These are phyloP conservation scores for Ormia ochracea DNA, from an alignment of 2,888 invertebrate species.

Conservation along the genomic window DNA sequence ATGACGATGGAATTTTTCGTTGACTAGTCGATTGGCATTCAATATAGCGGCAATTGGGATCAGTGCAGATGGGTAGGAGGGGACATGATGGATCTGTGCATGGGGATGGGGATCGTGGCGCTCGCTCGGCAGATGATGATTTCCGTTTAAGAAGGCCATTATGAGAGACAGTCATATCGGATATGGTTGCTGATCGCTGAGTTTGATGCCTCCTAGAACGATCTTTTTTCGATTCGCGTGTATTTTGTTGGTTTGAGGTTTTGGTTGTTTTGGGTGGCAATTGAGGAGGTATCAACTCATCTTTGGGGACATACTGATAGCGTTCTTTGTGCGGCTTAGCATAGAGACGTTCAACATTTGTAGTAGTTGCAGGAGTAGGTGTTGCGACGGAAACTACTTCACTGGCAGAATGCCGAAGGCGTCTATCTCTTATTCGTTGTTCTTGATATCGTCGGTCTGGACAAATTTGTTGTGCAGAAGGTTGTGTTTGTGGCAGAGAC, in stretches of 20 bases:
- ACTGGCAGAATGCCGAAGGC: constrained; percentile 75
- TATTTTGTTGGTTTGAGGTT: constrained; percentile 52
- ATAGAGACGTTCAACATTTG: constrained; percentile 72
- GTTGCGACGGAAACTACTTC: constrained; percentile 73
- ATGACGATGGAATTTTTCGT: constrained; percentile 65
- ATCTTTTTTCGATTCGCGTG: constrained; percentile 71
- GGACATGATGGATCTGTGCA: constrained; percentile 77
- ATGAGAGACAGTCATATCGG: constrained; percentile 74
- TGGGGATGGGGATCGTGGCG: constrained; percentile 75
- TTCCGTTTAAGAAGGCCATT: constrained; percentile 72
- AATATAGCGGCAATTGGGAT: constrained; percentile 76
- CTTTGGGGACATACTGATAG: constrained; percentile 76
- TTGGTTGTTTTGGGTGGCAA: constrained; percentile 63
- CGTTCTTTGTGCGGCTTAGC: constrained; percentile 75
- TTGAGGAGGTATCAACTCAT: constrained; percentile 64
- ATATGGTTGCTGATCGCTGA: constrained; percentile 76
- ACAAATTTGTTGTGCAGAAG: constrained; percentile 59
- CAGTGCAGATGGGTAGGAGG: constrained; percentile 76
- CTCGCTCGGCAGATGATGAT: constrained; percentile 76
- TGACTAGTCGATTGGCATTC: constrained; percentile 70
- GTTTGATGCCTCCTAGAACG: constrained; percentile 77
- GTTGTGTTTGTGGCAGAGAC: constrained; percentile 62
- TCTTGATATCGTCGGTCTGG: constrained; percentile 64
- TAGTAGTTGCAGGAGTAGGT: constrained; percentile 63
- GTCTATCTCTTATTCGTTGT: constrained; percentile 71